Evolutionary conservation across 2,113 vertebrate genomes (phyloP).

Genomic region (Muntiacus muntjak): DNA sequence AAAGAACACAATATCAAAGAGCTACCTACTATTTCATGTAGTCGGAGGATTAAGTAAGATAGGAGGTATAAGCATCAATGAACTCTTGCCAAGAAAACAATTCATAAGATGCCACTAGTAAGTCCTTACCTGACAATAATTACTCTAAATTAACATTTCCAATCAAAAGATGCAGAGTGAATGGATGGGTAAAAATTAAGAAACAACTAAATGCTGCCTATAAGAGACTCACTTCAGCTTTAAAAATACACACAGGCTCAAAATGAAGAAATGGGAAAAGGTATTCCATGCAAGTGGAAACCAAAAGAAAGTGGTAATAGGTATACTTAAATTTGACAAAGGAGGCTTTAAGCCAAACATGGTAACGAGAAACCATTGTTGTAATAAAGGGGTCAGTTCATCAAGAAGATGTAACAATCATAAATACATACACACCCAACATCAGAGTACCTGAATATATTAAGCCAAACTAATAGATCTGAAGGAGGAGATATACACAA

Average conservation of each 20-base stretch:
- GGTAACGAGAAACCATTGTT: not conserved
- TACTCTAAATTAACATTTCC: not conserved
- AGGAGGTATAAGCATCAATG: not conserved
- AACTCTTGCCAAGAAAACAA: not conserved
- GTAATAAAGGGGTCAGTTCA: not conserved
- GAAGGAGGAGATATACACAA: not conserved
- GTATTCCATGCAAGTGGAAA: not conserved
- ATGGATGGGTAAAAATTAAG: not conserved
- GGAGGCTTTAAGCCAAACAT: not conserved
- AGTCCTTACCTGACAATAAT: not conserved
- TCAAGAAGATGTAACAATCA: not conserved
- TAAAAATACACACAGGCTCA: not conserved
- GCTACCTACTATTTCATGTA: not conserved
- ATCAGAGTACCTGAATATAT: not conserved
- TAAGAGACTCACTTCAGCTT: not conserved
- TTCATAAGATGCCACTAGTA: not conserved
- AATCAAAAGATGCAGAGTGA: not conserved
- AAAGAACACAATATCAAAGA: not conserved
- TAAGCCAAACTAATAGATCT: not conserved
- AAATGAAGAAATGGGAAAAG: not conserved
- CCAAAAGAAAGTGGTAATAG: not conserved
- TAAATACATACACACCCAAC: not conserved
- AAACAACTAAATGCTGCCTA: not conserved
- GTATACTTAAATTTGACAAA: not conserved
- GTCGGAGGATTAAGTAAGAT: not conserved